phyloP scores from a whole-genome alignment of 2,888 invertebrate species.

The Cheilosia urbana region DNA sequence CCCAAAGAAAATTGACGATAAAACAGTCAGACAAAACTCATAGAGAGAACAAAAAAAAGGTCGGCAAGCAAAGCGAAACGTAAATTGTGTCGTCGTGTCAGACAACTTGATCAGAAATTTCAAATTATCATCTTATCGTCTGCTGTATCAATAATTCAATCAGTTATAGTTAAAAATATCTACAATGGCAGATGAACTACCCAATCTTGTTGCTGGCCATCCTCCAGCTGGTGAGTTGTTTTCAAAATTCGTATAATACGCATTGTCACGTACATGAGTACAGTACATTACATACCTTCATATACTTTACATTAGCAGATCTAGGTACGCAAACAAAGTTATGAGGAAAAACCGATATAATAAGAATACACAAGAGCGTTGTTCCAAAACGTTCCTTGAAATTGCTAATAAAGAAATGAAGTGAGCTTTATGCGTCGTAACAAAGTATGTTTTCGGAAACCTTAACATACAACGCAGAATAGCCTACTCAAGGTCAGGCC shows the following conservation, averaged over 20 bases:
- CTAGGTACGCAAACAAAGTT: no score
- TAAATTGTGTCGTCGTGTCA: slow-evolving; percentile 80
- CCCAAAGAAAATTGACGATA: slow-evolving; percentile 50
- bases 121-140: background rate
- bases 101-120: slow-evolving; percentile 27
- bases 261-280: background rate
- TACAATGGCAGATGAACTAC: slow-evolving; percentile 86
- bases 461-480: no score
- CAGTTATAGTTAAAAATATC: background rate
- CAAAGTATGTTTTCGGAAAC: background rate
- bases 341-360: no score
- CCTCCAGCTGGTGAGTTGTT: slow-evolving; percentile 92
- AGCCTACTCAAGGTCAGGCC: no score
- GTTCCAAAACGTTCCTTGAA: background rate
- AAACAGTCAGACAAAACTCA: slow-evolving; percentile 46
- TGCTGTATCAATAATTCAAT: background rate
- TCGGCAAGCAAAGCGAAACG: slow-evolving; percentile 30
- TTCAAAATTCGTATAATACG: background rate
- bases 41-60: slow-evolving; percentile 47
- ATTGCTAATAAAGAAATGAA: slow-evolving; percentile 11
- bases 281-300: no score
- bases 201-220: slow-evolving; percentile 93
- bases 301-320: no score
- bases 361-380: no score
- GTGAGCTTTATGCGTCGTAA: background rate